Percentiles rank a stretch among this genome's conserved stretches.
Evolutionary conservation across 2,113 vertebrate species (phyloP).

Genomic region (Tragelaphus buxtoni): DNA sequence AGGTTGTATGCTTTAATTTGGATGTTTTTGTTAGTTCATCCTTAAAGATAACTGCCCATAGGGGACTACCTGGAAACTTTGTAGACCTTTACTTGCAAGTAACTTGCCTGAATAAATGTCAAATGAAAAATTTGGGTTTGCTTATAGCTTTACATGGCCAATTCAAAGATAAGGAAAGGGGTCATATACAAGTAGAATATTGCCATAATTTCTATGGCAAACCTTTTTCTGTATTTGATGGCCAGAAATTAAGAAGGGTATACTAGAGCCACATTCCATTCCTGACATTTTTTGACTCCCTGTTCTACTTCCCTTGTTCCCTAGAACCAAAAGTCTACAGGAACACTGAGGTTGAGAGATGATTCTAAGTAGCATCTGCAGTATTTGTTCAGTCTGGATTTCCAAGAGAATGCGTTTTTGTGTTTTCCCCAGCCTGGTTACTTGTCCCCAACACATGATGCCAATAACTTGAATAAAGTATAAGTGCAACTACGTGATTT

Average conservation of each 20-base stretch:
- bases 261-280: not conserved
- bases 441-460: not conserved
- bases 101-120: not conserved
- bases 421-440: not conserved
- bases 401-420: not conserved
- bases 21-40: not conserved
- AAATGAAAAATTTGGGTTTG: not conserved
- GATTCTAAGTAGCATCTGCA: not conserved
- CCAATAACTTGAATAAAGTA: not conserved
- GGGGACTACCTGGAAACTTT: not conserved
- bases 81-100: not conserved
- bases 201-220: not conserved
- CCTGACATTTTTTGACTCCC: not conserved
- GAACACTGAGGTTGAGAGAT: not conserved
- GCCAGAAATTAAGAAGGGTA: not conserved
- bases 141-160: not conserved
- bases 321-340: not conserved
- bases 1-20: not conserved
- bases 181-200: not conserved
- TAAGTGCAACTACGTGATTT: not conserved
- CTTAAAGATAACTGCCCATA: not conserved
- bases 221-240: not conserved
- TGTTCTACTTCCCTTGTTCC: not conserved
- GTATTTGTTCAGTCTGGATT: not conserved
- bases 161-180: not conserved